phyloP scores from a whole-genome alignment of 1,140 invertebrate species.

The Brachionus manjavacas region DNA sequence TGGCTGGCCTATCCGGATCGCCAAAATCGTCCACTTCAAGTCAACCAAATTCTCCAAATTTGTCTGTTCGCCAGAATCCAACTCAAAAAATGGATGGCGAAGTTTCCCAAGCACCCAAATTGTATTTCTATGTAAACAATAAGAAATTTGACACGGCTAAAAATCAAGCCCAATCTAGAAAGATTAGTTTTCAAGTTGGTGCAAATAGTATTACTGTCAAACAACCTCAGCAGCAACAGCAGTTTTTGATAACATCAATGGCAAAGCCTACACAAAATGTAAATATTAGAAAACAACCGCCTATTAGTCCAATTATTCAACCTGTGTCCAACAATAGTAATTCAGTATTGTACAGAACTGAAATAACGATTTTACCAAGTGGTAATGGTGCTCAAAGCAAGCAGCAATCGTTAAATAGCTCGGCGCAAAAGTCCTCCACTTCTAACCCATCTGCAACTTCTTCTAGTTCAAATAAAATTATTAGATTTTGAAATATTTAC shows the following conservation, averaged over 20 bases:
- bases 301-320: neutral
- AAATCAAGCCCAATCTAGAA: neutral
- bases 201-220: slow-evolving; percentile 3
- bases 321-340: neutral
- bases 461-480: neutral
- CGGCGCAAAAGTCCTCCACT: neutral
- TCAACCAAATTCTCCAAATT: neutral
- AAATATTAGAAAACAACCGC: neutral
- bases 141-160: neutral
- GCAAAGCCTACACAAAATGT: neutral
- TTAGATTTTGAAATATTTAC: neutral
- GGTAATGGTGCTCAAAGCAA: neutral
- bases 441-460: neutral
- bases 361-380: slow-evolving; percentile 22
- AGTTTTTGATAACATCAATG: slow-evolving; percentile 10
- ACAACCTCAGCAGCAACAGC: neutral
- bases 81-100: neutral
- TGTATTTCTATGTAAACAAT: slow-evolving; percentile 13
- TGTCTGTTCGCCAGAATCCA: neutral
- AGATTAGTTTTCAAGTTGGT: slow-evolving; percentile 27
- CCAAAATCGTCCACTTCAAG: neutral
- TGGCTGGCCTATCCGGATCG: neutral
- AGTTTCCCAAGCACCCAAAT: neutral
- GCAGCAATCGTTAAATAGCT: neutral
- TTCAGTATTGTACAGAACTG: neutral